Base-by-base conservation (phyloP, 2,797 vertebrate genomes). In the Bufotes viridis region DNA sequence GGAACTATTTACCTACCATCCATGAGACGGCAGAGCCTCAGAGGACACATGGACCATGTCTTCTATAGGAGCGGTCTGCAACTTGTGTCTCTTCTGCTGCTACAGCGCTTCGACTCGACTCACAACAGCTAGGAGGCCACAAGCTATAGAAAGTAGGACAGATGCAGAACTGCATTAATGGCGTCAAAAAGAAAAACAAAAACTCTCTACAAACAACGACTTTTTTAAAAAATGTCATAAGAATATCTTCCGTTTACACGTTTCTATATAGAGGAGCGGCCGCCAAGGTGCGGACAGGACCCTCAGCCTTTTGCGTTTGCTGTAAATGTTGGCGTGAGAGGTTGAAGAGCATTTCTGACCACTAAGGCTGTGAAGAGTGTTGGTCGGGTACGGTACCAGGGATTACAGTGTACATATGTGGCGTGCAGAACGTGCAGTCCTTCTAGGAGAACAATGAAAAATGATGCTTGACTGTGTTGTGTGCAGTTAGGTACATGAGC, bases 311-410 rank as follows among this genome's bases (percentile, higher is more conserved):
- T 65, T 18, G 20, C 14, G 20, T 15, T 72, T 83, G 57, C 74
- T 60, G 49, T 24, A 42, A 7, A 20, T 65, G 3, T 24, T 12
- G 17, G 72, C 53, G 78, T 42, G 6, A 69, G 49, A 61, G 63
- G 63, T 72, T 70, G 20, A 15, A 22, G 29, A 34, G 42, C 69
- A 12, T 85, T 24, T 26, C 70, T 61, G 80, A 83, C 84, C 81
- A 55, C 80, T 72, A 34, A 89, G 87, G 88, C 88, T 89, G 88
- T 89, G 88, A 89, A 65, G 57, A 75, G 14, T 29, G 42, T 42
- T 49, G 61, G 15, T 60, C 15, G 14, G 15, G 17, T 60, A 34
- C 55, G 34, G 10, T 4, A 2, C 26, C 51, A 11, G n/a, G 13
- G 26, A 3, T 29, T 67, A 15, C 49, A 15, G 24, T 4, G 14